phyloP scores from a whole-genome alignment of 1,140 invertebrate species.

The Eurosta solidaginis region DNA sequence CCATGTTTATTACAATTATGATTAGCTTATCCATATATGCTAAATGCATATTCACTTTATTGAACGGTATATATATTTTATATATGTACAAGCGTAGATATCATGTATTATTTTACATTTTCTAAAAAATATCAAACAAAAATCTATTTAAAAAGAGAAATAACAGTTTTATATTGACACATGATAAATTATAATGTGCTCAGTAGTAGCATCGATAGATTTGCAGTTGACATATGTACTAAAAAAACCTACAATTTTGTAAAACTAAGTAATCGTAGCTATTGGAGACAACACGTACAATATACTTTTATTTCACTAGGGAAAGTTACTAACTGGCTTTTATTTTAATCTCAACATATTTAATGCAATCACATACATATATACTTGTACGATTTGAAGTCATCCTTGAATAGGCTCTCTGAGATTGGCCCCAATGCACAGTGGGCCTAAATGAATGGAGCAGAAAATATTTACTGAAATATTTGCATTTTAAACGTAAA shows the following conservation, averaged over 20 bases:
- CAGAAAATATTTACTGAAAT: no score
- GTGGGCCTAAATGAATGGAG: no score
- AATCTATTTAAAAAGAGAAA: not conserved
- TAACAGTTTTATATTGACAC: not conserved
- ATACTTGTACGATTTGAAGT: no score
- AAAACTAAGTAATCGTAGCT: not conserved
- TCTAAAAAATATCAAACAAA: not conserved
- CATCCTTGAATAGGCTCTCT: no score
- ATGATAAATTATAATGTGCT: not conserved
- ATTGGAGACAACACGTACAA: not conserved
- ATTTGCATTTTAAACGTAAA: no score
- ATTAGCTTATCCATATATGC: not conserved
- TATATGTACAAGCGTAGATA: not conserved
- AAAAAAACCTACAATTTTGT: not conserved
- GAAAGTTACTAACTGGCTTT: not conserved
- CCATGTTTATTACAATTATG: not conserved
- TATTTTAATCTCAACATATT: no score
- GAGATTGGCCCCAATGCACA: no score
- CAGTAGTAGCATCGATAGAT: not conserved
- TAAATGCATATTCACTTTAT: not conserved
- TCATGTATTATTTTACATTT: not conserved
- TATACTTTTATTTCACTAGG: not conserved
- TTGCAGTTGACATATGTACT: constrained; percentile 29
- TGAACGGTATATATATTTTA: not conserved
- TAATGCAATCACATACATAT: no score